Percentiles rank a stretch among this genome's conserved stretches.
Evolutionary conservation across 2,113 vertebrate species (phyloP).

Genomic region (Cyphomyrus plagiostoma): DNA sequence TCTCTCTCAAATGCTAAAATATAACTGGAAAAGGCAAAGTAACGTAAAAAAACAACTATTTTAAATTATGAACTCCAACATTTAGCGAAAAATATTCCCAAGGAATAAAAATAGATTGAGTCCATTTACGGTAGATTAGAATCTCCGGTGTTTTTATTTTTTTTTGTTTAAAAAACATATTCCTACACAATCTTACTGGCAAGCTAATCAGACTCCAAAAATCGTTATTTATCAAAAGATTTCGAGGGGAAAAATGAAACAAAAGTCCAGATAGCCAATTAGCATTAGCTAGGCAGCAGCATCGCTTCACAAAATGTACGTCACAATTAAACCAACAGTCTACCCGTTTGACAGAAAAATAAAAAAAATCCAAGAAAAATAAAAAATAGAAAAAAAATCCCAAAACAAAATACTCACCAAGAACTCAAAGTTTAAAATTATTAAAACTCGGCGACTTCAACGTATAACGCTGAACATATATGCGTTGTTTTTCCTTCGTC

Average conservation of each 20-base stretch:
- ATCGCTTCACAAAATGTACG: conserved; percentile 60
- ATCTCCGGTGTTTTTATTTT: conserved; percentile 6
- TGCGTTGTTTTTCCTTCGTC: conserved; percentile 37
- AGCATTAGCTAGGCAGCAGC: conserved; percentile 35
- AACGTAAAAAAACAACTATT: background rate
- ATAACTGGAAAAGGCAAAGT: conserved; percentile 3
- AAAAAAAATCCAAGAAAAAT: conserved; percentile 22
- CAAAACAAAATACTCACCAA: conserved; percentile 70
- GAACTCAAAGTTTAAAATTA: conserved; percentile 66
- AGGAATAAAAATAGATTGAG: conserved; percentile 4
- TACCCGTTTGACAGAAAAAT: conserved; percentile 51
- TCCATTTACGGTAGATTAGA: conserved; percentile 17
- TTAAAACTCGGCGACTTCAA: conserved; percentile 51
- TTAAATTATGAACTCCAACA: conserved; percentile 9
- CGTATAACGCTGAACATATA: conserved; percentile 32
- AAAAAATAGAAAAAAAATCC: conserved; percentile 50
- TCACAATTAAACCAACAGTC: conserved; percentile 53
- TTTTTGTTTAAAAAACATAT: conserved; percentile 8
- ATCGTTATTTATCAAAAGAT: conserved; percentile 14
- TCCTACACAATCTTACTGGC: background rate
- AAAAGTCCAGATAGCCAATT: conserved; percentile 37
- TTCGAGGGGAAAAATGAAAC: conserved; percentile 22
- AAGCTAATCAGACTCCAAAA: conserved; percentile 16
- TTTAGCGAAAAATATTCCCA: conserved; percentile 10
- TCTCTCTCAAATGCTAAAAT: conserved; percentile 11